Evolutionary conservation across 2,888 invertebrate genomes (phyloP).

Genomic region (Drosophila diplacantha): DNA sequence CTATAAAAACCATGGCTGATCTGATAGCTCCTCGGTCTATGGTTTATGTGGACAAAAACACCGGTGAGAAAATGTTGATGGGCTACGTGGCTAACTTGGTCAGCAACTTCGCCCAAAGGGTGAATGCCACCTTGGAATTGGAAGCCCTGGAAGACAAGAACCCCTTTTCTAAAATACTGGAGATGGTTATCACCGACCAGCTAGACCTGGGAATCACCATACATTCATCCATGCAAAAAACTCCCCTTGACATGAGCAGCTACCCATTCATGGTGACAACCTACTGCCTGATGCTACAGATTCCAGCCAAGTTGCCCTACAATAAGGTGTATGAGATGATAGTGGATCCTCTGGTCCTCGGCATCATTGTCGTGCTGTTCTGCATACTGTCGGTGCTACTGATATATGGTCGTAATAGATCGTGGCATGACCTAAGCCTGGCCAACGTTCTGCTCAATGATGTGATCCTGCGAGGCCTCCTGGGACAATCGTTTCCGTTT

Average conservation of each 20-base stretch:
- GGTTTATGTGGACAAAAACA: conserved; percentile 30
- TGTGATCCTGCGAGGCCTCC: conserved; percentile 52
- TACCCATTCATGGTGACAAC: conserved; percentile 45
- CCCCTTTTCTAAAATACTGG: neutral
- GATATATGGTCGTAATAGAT: conserved; percentile 37
- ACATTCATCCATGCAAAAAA: rapidly evolving
- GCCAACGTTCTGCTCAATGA: conserved; percentile 54
- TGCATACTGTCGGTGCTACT: conserved; percentile 47
- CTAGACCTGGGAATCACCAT: conserved; percentile 44
- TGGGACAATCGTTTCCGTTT: conserved; percentile 58
- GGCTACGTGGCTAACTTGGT: conserved; percentile 53
- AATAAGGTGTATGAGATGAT: conserved; percentile 43
- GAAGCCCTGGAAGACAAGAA: neutral
- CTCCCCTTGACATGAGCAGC: conserved; percentile 25
- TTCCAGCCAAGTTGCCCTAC: conserved; percentile 42
- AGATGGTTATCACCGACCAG: neutral
- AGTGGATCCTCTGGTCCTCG: conserved; percentile 35
- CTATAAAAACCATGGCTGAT: conserved; percentile 40
- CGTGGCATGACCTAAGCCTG: conserved; percentile 41
- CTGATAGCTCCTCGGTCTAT: conserved; percentile 52
- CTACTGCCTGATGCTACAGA: conserved; percentile 55
- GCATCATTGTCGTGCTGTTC: conserved; percentile 26
- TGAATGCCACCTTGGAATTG: conserved; percentile 51
- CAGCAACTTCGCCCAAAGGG: conserved; percentile 40
- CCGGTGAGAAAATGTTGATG: conserved; percentile 20